Evolutionary conservation across 2,797 vertebrate genomes (phyloP), one percentile per base, ranked within the genome.

Genomic region (Ptychobarbus kaznakovi): DNA sequence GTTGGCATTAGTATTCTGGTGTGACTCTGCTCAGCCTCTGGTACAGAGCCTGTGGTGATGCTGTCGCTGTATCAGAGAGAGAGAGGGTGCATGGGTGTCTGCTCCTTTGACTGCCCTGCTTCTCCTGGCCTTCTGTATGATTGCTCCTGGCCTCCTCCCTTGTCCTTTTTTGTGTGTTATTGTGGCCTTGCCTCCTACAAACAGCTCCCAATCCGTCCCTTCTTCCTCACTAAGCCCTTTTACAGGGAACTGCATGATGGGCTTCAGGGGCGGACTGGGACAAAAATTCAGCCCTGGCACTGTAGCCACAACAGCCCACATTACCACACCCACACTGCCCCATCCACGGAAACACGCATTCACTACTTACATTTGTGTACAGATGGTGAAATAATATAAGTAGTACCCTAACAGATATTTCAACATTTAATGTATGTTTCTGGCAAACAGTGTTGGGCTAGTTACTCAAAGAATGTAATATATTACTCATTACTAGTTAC

Each of bases 1-100:
- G 32, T 32, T 32, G 1, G 1, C 32, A 32, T 88, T 87, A 73
- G 81, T 89, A 90, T 89, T 87, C 86, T 53, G 84, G 35, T 11
- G 8, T 46, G 51, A 51, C 18, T 74, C 74, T 58, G 46, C 69
- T 68, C 32, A 22, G 66, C 85, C 56, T 53, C 75, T 78, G 69
- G 76, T 75, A 77, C 82, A 88, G 73, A 49, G 87, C 85, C 68
- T 86, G 79, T 69, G 80, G 72, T 61, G n/a, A 73, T 86, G 61
- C 32, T 83, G 72, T 81, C 18, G 16, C 74, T 80, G 75, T 42
- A 68, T 81, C 76, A 82, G 44, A 82, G 75, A 44, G 74, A 82
- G 81, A 61, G 51, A 16, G 70, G 49, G 74, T 22, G 74, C 13
- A 56, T 68, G 70, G 42, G 70, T 18, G 20, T 80, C 58, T 46